Conservation (phyloP, 2,888 invertebrate species). For the Megalurothrips usitatus region DNA sequence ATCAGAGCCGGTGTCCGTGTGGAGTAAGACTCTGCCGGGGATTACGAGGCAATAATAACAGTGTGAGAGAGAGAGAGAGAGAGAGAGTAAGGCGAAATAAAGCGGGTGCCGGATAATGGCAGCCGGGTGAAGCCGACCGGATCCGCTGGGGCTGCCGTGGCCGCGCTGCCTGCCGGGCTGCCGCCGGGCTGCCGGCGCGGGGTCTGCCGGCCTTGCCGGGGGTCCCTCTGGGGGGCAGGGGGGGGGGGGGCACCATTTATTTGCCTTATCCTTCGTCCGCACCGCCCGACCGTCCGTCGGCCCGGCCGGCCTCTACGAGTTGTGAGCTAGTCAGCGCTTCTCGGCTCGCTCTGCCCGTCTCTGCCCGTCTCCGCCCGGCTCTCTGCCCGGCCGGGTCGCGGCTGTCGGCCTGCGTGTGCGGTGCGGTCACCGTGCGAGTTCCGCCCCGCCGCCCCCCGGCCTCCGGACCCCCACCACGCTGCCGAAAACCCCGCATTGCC, state of each 20-base stretch:
- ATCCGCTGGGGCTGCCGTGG: not conserved
- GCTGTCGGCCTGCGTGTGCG: too few species aligned
- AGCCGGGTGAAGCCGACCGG: constrained; percentile 2
- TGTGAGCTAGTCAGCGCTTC: not conserved
- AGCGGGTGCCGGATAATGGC: not conserved
- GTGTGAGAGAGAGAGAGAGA: not conserved
- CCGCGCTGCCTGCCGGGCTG: not conserved
- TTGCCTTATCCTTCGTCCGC: constrained; percentile 9
- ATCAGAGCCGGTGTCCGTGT: not conserved
- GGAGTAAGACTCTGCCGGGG: not conserved
- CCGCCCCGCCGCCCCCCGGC: too few species aligned
- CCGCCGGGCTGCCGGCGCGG: too few species aligned
- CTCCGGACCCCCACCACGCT: too few species aligned
- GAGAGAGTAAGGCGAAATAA: not conserved
- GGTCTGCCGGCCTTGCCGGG: not conserved
- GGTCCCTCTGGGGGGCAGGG: not conserved
- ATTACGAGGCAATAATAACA: not conserved
- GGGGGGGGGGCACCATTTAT: not conserved
- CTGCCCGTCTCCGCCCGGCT: not conserved
- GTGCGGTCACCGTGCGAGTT: too few species aligned
- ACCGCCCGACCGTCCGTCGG: not conserved
- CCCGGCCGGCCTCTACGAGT: too few species aligned
- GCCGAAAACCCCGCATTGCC: too few species aligned
- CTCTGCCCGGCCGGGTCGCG: not conserved
- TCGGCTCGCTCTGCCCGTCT: not conserved